Base-by-base conservation (phyloP, 2,797 vertebrate species). In the Pseudochaenichthys georgianus region DNA sequence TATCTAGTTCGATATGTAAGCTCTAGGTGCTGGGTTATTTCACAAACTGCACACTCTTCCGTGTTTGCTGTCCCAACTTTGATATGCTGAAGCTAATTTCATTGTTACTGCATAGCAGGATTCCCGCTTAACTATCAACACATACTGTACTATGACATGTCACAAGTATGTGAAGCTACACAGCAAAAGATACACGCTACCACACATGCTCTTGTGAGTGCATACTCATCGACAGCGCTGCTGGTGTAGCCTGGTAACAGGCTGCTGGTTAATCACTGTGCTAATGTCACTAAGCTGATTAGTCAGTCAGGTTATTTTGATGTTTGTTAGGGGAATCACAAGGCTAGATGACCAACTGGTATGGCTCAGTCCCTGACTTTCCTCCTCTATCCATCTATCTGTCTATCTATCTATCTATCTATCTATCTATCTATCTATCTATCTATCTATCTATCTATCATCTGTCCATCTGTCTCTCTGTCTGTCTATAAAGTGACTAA, bases 241-340 rank as follows among this genome's bases (percentile, higher is more conserved):
- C 88, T 78, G 81, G 89, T 81, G 76, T 79, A 13, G 84, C 84
- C 87, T 15, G 38, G 64, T 68, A 7, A 13, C 74, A 60, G 76
- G 65, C 70, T 86, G 74, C 62, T 86, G 77, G 69, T 82, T 87
- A 92, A 93, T 92, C 70, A 65, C 67, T 47, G 64, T 55, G 85
- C 60, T 91, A 92, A 95, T 94, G 86, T 93, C 91, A 94, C 57
- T 77, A 70, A 89, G 67, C 80, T 92, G 88, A 94, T 92, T 87
- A 83, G 77, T 77, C 70, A 65, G 81, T 90, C 62, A 75, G 86
- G 89, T 92, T 81, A 85, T 91, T 84, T 52, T 73, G 64, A 77
- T 77, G 51, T 64, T 87, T 74, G 46, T 63, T 46, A 17, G 62
- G 51, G 45, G 67, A 75, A 61, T 68, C 83, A 75, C 9, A 7